Conservation (phyloP, 2,113 vertebrate genomes). For the Acanthisitta chloris region DNA sequence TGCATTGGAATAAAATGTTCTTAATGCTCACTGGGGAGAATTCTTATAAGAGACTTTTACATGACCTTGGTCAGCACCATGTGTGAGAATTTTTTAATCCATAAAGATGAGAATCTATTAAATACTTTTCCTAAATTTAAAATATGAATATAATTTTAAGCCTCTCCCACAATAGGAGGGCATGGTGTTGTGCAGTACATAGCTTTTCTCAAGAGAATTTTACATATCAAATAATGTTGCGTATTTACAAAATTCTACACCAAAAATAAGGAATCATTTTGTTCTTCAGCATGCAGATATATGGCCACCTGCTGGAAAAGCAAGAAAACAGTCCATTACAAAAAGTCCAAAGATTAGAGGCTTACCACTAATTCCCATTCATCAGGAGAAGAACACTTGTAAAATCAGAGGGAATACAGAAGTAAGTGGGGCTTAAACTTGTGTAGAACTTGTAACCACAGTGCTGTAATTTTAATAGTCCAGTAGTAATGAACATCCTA, state of each 20-base stretch:
- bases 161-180: background rate
- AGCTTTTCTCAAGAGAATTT: background rate
- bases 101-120: background rate
- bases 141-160: background rate
- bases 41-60: background rate
- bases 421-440: constrained; percentile 56
- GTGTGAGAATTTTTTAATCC: background rate
- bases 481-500: background rate
- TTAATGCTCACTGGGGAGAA: background rate
- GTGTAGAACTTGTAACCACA: background rate
- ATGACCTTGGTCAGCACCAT: background rate
- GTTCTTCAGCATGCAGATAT: constrained; percentile 73
- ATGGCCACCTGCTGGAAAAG: constrained; percentile 73
- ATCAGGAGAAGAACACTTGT: constrained; percentile 54
- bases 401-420: constrained; percentile 53
- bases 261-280: constrained; percentile 23
- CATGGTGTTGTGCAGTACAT: background rate
- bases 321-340: constrained; percentile 74
- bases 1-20: background rate
- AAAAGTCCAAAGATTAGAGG: constrained; percentile 77
- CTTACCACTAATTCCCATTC: constrained; percentile 77
- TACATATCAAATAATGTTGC: background rate
- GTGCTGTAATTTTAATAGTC: background rate
- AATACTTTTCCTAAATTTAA: background rate
- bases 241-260: background rate